phyloP scores from a whole-genome alignment of 23 tunicate species.

The Oikopleura vanhoeffeni region DNA sequence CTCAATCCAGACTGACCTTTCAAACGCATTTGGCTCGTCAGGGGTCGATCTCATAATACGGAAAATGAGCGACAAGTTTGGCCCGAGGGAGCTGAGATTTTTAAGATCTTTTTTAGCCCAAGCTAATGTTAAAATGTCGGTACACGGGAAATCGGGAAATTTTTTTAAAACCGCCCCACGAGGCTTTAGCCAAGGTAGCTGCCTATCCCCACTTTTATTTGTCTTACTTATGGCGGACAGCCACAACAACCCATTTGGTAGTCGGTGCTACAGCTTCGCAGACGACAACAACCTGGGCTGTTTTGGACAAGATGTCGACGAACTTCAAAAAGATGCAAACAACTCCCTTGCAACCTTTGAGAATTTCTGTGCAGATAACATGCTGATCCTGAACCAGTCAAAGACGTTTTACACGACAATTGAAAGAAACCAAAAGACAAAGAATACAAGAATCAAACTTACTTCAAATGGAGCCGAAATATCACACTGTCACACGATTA shows the following conservation, averaged over 20 bases:
- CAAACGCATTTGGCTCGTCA: background rate
- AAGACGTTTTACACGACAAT: background rate
- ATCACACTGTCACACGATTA: background rate
- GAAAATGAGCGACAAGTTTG: background rate
- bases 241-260: background rate
- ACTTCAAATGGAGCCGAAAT: background rate
- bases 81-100: background rate
- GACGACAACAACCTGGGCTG: background rate
- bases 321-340: background rate
- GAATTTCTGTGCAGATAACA: background rate
- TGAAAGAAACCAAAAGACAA: background rate
- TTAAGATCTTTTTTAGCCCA: background rate
- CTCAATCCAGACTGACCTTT: background rate
- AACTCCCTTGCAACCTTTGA: background rate
- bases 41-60: background rate
- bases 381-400: background rate
- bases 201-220: background rate
- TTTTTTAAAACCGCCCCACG: background rate
- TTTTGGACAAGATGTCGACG: background rate
- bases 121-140: background rate
- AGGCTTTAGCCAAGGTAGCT: background rate
- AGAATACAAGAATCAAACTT: background rate
- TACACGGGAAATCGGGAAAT: background rate
- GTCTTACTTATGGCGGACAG: background rate
- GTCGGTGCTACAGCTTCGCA: background rate